Evolutionary conservation across 92 coral and sea anemone species (phyloP).

Genomic region (Actinernus sp.): DNA sequence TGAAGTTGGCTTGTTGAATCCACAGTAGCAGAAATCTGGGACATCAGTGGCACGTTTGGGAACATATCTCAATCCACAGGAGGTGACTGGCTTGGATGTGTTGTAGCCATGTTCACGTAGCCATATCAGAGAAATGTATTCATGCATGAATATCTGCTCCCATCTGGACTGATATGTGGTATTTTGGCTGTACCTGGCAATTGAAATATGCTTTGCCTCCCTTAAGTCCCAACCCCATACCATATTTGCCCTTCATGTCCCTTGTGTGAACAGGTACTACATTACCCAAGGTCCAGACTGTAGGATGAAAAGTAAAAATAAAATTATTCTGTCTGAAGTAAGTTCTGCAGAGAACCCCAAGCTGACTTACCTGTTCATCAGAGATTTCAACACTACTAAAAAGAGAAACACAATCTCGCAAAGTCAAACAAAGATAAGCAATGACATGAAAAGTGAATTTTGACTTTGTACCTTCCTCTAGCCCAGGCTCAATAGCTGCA

Average conservation of each 20-base stretch:
- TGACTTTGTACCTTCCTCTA: too few species aligned
- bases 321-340: constrained; percentile 12
- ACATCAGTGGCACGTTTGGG: constrained; percentile 37
- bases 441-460: too few species aligned
- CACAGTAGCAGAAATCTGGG: constrained; percentile 54
- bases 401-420: constrained; percentile 60
- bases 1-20: constrained; percentile 33
- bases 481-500: too few species aligned
- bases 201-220: constrained; percentile 55
- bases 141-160: constrained; percentile 58
- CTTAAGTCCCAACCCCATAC: constrained; percentile 51
- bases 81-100: constrained; percentile 21
- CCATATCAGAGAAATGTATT: constrained; percentile 54
- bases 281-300: constrained; percentile 49
- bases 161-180: constrained; percentile 20
- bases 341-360: constrained; percentile 17
- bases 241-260: constrained; percentile 47
- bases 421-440: constrained; percentile 41
- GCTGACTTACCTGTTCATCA: constrained; percentile 15
- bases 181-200: constrained; percentile 45
- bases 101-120: constrained; percentile 53
- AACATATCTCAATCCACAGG: too few species aligned
- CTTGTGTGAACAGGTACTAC: constrained; percentile 53
- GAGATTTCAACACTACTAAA: constrained; percentile 25
- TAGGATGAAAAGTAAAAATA: constrained; percentile 25